phyloP scores from a whole-genome alignment of 2,113 vertebrate species.

The Piaya cayana region DNA sequence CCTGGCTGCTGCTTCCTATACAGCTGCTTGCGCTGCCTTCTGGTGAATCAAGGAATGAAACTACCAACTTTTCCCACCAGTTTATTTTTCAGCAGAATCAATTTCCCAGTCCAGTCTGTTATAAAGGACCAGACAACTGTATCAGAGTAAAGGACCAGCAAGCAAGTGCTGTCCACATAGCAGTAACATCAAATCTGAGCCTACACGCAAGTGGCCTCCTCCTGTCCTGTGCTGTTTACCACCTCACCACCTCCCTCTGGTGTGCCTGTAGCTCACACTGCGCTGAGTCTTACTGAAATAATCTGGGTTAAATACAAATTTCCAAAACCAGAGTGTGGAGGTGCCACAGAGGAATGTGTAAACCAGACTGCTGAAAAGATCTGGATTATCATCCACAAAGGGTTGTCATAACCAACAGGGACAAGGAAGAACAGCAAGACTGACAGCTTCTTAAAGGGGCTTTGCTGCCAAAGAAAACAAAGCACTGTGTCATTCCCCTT shows the following conservation, averaged over 20 bases:
- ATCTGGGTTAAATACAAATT: background rate
- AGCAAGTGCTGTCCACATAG: background rate
- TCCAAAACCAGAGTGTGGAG: background rate
- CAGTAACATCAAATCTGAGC: background rate
- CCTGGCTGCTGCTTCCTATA: background rate
- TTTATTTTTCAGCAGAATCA: background rate
- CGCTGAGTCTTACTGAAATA: background rate
- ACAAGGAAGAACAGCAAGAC: background rate
- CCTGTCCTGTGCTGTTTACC: fast-evolving
- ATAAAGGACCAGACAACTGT: background rate
- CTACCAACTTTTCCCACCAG: background rate
- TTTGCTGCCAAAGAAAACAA: background rate
- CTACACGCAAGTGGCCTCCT: background rate
- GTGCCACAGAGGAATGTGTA: background rate
- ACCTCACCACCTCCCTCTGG: background rate
- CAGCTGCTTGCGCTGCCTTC: background rate
- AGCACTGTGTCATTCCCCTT: background rate
- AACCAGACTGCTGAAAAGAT: background rate
- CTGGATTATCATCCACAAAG: background rate
- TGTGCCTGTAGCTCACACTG: background rate
- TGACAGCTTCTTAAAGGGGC: background rate
- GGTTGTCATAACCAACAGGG: background rate
- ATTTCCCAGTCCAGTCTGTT: background rate
- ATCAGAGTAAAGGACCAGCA: background rate
- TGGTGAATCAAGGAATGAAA: background rate